Evolutionary conservation across 1,140 invertebrate species (phyloP).

Genomic region (Heliconius eleuchia): DNA sequence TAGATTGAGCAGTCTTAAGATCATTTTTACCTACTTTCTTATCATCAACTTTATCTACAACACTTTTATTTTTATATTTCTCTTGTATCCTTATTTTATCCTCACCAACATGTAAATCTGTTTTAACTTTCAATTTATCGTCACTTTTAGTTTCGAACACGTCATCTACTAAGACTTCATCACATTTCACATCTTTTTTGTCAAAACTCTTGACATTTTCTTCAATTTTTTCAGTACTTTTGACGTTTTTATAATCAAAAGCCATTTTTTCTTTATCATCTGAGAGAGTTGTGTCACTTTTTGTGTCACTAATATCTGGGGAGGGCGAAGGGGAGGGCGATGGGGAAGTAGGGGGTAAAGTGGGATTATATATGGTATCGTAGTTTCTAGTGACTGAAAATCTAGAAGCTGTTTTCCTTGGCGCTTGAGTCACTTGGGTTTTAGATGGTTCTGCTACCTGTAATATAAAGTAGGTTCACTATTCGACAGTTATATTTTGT

Average conservation of each 20-base stretch:
- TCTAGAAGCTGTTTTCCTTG: slow-evolving; percentile 54
- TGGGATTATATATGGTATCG: slow-evolving; percentile 59
- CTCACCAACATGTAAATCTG: neutral
- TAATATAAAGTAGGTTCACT: too few relatives aligned
- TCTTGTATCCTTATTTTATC: slow-evolving; percentile 28
- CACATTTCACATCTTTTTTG: neutral
- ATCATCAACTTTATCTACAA: slow-evolving; percentile 2
- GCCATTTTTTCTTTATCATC: slow-evolving; percentile 16
- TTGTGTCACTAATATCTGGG: slow-evolving; percentile 30
- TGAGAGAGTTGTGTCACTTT: slow-evolving; percentile 12
- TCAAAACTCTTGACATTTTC: neutral
- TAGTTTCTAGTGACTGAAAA: slow-evolving; percentile 77
- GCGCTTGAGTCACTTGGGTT: slow-evolving; percentile 57
- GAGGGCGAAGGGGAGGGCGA: slow-evolving; percentile 37
- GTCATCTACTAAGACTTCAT: neutral
- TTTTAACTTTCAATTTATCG: neutral
- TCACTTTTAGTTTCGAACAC: slow-evolving; percentile 8
- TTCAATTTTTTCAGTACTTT: neutral
- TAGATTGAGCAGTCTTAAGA: slow-evolving; percentile 11
- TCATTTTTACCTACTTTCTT: slow-evolving; percentile 17
- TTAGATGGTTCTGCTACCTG: slow-evolving; percentile 68
- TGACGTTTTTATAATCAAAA: slow-evolving; percentile 19
- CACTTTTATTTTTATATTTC: slow-evolving; percentile 29
- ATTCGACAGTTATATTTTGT: too few relatives aligned
- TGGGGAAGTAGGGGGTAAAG: slow-evolving; percentile 42